Evolutionary conservation across 2,113 vertebrate species (phyloP).

Genomic region (Lagopus muta): DNA sequence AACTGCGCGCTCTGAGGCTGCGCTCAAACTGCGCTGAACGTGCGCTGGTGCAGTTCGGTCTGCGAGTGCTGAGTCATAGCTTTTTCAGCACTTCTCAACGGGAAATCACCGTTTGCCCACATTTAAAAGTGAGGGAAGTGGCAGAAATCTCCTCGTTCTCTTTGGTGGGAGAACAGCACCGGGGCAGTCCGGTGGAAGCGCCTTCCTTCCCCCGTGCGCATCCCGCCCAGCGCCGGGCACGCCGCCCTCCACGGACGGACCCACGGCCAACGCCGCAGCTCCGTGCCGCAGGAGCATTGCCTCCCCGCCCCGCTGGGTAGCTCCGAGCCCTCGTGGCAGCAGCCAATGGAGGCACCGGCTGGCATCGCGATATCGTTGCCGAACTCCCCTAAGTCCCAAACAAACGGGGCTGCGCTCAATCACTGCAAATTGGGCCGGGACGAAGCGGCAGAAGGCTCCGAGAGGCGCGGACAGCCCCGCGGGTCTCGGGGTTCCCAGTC

Average conservation of each 20-base stretch:
- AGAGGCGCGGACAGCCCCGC: background rate
- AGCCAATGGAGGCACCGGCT: slow-evolving; percentile 16
- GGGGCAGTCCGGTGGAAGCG: background rate
- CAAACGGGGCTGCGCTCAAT: background rate
- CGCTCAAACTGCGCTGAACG: background rate
- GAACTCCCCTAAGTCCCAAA: background rate
- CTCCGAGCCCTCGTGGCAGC: background rate
- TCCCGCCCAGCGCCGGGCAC: background rate
- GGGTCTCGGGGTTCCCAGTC: background rate
- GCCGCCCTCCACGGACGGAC: background rate
- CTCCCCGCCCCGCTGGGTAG: background rate
- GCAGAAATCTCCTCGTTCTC: background rate
- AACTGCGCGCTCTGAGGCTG: background rate
- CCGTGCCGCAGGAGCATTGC: background rate
- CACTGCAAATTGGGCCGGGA: background rate
- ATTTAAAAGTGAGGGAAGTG: background rate
- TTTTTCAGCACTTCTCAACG: background rate
- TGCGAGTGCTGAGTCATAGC: background rate
- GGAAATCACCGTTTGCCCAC: background rate
- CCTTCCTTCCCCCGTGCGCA: background rate
- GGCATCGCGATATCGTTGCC: background rate
- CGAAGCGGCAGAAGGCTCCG: background rate
- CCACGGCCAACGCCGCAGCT: background rate
- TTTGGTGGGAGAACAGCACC: background rate
- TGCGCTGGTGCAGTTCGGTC: background rate